Conservation (phyloP, 64 coral and sea anemone species). For the Montipora foliosa region DNA sequence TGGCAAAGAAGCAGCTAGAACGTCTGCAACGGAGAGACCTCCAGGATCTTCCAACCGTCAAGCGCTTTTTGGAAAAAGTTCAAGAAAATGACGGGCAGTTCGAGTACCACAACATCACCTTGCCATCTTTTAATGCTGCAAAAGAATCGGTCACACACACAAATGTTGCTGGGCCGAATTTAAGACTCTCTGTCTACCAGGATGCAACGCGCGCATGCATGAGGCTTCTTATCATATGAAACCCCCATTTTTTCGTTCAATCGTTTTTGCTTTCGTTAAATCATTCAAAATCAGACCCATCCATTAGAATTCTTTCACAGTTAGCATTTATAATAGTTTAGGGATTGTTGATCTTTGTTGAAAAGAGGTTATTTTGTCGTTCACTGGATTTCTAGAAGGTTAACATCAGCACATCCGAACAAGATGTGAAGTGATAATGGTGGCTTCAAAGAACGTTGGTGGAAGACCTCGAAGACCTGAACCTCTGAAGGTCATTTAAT, state of each 20-base stretch:
- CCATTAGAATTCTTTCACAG: background rate
- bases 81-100: constrained; percentile 58
- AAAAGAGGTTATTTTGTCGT: constrained; percentile 1
- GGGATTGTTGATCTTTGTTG: background rate
- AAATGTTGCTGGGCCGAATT: constrained; percentile 48
- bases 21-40: constrained; percentile 49
- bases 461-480: background rate
- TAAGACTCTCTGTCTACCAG: background rate
- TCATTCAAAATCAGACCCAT: background rate
- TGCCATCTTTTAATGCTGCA: constrained; percentile 52
- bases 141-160: constrained; percentile 51
- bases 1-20: constrained; percentile 70
- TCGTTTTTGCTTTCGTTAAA: background rate
- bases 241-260: background rate
- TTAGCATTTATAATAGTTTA: background rate
- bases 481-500: background rate
- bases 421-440: background rate
- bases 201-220: background rate
- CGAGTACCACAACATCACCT: constrained; percentile 54
- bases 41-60: constrained; percentile 53
- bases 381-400: background rate
- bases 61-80: constrained; percentile 45
- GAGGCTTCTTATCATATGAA: background rate
- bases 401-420: background rate
- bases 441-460: background rate